These are phyloP conservation scores for Peromyscus attwateri DNA, from an alignment of 2,797 vertebrate genomes.

Conservation along the genomic window DNA sequence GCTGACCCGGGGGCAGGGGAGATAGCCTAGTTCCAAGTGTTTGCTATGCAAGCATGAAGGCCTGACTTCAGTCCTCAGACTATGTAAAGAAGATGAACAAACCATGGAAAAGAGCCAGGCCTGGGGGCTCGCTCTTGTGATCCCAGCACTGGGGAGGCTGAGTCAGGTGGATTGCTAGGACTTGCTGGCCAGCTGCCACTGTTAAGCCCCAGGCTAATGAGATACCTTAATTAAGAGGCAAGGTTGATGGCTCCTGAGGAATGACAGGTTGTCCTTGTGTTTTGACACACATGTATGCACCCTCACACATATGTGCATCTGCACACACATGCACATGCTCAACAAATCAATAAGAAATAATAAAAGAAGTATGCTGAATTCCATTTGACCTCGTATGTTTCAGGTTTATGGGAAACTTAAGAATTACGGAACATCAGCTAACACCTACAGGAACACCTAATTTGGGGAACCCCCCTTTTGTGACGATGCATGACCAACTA, in stretches of 20 bases:
- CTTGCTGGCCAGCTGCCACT: not conserved
- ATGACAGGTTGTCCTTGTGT: not conserved
- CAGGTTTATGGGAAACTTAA: conserved; percentile 20
- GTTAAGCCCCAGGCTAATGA: not conserved
- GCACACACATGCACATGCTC: not conserved
- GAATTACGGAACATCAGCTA: not conserved
- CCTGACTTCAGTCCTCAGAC: not conserved
- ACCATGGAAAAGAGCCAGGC: not conserved
- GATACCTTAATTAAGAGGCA: not conserved
- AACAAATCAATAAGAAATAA: not conserved
- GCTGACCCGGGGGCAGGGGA: not conserved
- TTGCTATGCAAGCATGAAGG: not conserved
- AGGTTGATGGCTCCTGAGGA: not conserved
- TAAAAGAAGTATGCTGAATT: not conserved
- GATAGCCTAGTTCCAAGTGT: not conserved
- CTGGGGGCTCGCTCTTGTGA: not conserved
- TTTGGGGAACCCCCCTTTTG: conserved; percentile 29
- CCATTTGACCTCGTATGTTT: not conserved
- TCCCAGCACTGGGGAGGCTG: not conserved
- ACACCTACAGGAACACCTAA: not conserved
- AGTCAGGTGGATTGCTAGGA: not conserved
- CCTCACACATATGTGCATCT: not conserved
- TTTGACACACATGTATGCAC: not conserved
- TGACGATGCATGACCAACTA: not conserved
- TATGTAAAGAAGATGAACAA: not conserved